These are phyloP conservation scores for Pogonomyrmex barbatus DNA, from an alignment of 1,140 invertebrate genomes.

Conservation along the genomic window DNA sequence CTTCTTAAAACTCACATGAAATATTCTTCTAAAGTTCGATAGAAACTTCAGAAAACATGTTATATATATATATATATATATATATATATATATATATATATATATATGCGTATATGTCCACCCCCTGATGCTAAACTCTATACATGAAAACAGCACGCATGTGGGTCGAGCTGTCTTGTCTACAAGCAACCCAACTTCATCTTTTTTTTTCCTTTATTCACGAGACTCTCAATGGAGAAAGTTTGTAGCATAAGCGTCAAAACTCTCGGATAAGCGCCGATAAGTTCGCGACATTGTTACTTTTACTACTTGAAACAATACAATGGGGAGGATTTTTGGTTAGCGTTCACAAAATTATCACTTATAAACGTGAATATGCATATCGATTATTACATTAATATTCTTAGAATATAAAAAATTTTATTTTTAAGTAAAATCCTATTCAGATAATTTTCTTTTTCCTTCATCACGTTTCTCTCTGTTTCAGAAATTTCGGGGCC, in stretches of 20 bases:
- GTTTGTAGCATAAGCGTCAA: constrained; percentile 42
- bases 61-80: constrained; percentile 23
- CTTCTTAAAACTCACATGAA: constrained; percentile 6
- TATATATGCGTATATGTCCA: constrained; percentile 6
- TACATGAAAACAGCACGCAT: neutral
- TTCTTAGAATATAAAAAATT: neutral
- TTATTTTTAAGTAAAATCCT: neutral
- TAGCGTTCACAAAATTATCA: neutral
- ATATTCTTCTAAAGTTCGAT: constrained; percentile 30
- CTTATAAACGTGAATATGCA: neutral
- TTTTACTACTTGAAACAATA: neutral
- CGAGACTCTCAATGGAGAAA: constrained; percentile 34
- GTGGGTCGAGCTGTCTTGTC: neutral
- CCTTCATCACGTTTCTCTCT: neutral
- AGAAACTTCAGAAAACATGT: constrained; percentile 25
- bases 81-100: constrained; percentile 14
- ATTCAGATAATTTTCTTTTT: neutral
- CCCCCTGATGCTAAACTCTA: constrained; percentile 3
- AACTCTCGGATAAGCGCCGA: constrained; percentile 24
- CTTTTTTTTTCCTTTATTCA: constrained; percentile 42
- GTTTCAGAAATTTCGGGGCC: constrained; percentile 78
- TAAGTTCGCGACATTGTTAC: constrained; percentile 16
- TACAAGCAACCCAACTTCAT: neutral
- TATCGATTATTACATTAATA: neutral
- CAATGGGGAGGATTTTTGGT: neutral